Conservation (phyloP, 2,797 vertebrate genomes). For the Enteromius paludinosus region DNA sequence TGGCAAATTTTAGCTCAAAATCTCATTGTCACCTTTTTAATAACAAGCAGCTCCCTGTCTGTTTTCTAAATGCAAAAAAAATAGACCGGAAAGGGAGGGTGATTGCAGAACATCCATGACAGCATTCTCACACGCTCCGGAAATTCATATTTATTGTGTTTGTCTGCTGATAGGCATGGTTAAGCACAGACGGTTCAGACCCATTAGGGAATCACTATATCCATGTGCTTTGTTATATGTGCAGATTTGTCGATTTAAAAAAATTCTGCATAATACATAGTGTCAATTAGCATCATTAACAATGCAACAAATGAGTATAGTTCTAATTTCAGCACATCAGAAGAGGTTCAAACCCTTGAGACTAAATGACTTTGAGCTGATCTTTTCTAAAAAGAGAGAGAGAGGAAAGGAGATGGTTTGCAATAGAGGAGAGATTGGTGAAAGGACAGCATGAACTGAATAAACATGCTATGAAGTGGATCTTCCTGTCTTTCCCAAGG, state of each 20-base stretch:
- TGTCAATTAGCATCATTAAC: conserved; percentile 39
- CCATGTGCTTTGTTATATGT: conserved; percentile 14
- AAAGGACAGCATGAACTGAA: conserved; percentile 46
- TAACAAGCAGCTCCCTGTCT: conserved; percentile 81
- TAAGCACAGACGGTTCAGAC: conserved; percentile 61
- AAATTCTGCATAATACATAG: neutral
- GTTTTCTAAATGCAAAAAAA: conserved; percentile 67
- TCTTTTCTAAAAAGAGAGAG: conserved; percentile 34
- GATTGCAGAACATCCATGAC: conserved; percentile 48
- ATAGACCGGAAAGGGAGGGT: conserved; percentile 51
- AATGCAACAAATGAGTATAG: conserved; percentile 37
- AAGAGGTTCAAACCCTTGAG: conserved; percentile 49
- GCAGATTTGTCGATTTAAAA: conserved; percentile 22
- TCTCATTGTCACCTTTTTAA: conserved; percentile 87
- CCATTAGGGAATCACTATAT: conserved; percentile 40
- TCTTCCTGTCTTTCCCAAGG: conserved; percentile 79
- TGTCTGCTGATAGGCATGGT: conserved; percentile 73
- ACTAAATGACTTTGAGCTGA: conserved; percentile 41
- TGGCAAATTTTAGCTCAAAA: conserved; percentile 76
- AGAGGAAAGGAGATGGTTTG: conserved; percentile 26
- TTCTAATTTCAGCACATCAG: conserved; percentile 32
- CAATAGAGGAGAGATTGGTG: conserved; percentile 42
- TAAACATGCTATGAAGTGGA: conserved; percentile 72
- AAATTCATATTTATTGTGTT: conserved; percentile 67
- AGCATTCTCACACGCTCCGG: conserved; percentile 69